Evolutionary conservation across 2,888 invertebrate species (phyloP).

Genomic region (Ophioninae sp.): DNA sequence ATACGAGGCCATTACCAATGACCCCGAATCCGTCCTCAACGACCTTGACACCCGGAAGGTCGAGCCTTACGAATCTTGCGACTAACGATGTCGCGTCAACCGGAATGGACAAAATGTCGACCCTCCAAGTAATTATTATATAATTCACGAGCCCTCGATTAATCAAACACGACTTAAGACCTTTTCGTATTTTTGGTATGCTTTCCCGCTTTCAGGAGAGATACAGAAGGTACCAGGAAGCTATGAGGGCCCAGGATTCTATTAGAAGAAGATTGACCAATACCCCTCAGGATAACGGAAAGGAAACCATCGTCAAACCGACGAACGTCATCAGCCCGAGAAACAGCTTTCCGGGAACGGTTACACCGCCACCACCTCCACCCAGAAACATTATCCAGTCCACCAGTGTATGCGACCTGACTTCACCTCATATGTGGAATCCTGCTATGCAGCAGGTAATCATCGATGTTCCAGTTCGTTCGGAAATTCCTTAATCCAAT

Average conservation of each 20-base stretch:
- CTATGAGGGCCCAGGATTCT: slow-evolving; percentile 83
- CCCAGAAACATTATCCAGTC: slow-evolving; percentile 76
- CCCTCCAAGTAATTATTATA: slow-evolving; percentile 74
- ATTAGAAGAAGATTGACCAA: slow-evolving; percentile 75
- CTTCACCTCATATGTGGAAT: slow-evolving; percentile 75
- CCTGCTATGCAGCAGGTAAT: slow-evolving; percentile 84
- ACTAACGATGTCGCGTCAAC: slow-evolving; percentile 64
- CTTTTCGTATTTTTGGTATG: background rate
- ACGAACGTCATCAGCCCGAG: slow-evolving; percentile 72
- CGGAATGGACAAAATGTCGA: slow-evolving; percentile 78
- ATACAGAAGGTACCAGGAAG: slow-evolving; percentile 82
- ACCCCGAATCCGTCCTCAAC: slow-evolving; percentile 65
- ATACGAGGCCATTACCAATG: slow-evolving; percentile 73
- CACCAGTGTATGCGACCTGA: slow-evolving; percentile 78
- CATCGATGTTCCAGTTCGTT: background rate
- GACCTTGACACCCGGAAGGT: slow-evolving; percentile 66
- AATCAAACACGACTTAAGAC: background rate
- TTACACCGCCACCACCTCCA: slow-evolving; percentile 70
- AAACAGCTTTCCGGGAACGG: slow-evolving; percentile 63
- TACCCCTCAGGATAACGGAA: slow-evolving; percentile 66
- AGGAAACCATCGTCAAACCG: slow-evolving; percentile 70
- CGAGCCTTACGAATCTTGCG: slow-evolving; percentile 65
- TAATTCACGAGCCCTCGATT: background rate
- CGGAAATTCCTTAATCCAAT: too few relatives aligned
- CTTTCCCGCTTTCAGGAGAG: slow-evolving; percentile 71